Evolutionary conservation across 1,140 invertebrate species (phyloP).

Genomic region (Tyrophagus putrescentiae): DNA sequence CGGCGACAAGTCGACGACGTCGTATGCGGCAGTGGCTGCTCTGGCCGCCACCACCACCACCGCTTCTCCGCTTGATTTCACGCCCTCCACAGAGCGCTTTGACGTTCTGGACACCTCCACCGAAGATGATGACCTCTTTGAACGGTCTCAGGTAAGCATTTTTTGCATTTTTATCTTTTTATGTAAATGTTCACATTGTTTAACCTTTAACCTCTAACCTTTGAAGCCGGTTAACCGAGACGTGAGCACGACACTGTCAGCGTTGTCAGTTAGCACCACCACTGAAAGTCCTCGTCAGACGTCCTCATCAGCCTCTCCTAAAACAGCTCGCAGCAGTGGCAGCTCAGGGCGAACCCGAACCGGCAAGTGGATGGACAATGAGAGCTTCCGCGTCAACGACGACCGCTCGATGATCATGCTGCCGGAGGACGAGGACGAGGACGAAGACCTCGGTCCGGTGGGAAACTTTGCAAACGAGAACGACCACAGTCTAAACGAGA

Average conservation of each 20-base stretch:
- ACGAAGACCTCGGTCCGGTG: too few species aligned
- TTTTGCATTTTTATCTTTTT: too few species aligned
- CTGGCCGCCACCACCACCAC: background rate
- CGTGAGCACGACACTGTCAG: background rate
- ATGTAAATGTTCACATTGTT: too few species aligned
- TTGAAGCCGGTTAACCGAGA: too few species aligned
- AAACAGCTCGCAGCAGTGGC: background rate
- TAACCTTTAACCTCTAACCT: too few species aligned
- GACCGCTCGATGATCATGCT: background rate
- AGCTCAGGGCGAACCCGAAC: background rate
- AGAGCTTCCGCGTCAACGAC: slow-evolving; percentile 4
- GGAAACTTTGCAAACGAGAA: too few species aligned
- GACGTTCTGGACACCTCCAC: too few species aligned
- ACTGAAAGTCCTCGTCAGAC: background rate
- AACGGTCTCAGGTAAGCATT: slow-evolving; percentile 10
- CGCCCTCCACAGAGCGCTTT: background rate
- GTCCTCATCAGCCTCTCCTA: background rate
- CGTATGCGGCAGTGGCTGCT: background rate
- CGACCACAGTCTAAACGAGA: too few species aligned
- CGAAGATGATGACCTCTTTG: slow-evolving; percentile 7
- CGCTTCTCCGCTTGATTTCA: background rate
- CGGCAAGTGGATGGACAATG: slow-evolving; percentile 8
- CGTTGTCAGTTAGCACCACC: background rate
- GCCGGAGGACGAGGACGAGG: background rate
- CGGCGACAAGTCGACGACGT: background rate